Percentiles rank a stretch among this genome's conserved stretches.
phyloP scores from a whole-genome alignment of 2,888 invertebrate genomes.

The Brachyptera putata region DNA sequence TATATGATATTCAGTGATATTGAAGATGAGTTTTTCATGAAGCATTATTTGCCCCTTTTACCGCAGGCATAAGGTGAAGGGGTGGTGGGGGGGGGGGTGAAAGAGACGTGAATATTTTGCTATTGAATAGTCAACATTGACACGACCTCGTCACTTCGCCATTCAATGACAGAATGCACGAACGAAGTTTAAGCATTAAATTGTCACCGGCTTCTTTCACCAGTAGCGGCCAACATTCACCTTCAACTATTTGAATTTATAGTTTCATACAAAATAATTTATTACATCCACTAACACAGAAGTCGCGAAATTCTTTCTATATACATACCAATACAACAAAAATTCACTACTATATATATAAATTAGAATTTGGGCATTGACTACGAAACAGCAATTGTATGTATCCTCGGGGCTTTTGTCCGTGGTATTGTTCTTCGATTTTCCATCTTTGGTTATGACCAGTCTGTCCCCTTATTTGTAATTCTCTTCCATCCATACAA shows the following conservation, averaged over 20 bases:
- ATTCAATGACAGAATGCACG: no score
- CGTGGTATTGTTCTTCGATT: neutral
- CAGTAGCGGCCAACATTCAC: neutral
- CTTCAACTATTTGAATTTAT: conserved; percentile 5
- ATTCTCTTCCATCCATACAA: neutral
- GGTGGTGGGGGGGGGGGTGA: no score
- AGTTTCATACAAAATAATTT: neutral
- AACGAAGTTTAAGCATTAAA: no score
- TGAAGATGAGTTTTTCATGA: conserved; percentile 11
- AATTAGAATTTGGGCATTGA: no score
- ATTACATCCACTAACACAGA: neutral
- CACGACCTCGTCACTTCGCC: no score
- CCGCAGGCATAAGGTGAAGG: neutral
- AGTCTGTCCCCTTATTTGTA: conserved; percentile 16
- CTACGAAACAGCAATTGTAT: no score
- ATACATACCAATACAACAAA: no score
- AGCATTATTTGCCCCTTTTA: neutral
- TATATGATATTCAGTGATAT: conserved; percentile 10
- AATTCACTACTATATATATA: no score
- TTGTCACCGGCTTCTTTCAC: no score
- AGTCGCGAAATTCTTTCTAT: neutral
- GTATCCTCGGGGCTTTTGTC: conserved; percentile 4
- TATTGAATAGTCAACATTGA: conserved; percentile 13
- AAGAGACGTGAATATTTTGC: no score
- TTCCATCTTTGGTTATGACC: conserved; percentile 17